Base-by-base conservation (phyloP, 2,113 vertebrate species). In the Aegotheles bennettii region DNA sequence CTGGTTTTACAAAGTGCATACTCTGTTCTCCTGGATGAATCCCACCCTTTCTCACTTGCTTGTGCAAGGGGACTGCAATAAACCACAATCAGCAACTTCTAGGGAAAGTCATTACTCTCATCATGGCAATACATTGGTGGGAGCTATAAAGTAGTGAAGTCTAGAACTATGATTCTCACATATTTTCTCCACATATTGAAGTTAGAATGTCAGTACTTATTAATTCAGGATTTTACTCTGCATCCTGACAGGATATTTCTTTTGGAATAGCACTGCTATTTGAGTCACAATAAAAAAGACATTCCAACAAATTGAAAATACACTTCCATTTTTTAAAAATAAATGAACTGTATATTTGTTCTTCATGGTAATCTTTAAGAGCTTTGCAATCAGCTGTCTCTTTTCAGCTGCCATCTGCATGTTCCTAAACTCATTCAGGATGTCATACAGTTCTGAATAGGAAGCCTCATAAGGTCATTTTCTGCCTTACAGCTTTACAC, bases 381-480 rank as follows among this genome's bases (percentile, higher is more conserved):
- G 64, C 48, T 93, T 92, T 92, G 87, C 74, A 93, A 84, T 97
- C 90, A 94, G 25, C 56, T 79, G 61, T 50, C 57, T 90, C 75
- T 92, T 88, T 85, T 56, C 57, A 81, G 67, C 77, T 95, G 82
- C 83, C 91, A 95, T 92, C 78, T 97, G 88, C 61, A 35, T 84
- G 88, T 84, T 85, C 70, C 85, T 93, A 61, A 93, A 60, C 68
- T 90, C 86, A 86, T 81, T 92, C 64, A 53, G 60, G 57, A 84
- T 95, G 81, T 86, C 75, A 74, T 26, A 51, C 18, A 36, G 20
- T 89, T 93, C 47, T 84, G 93, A 96, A 95, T 38, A 95, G 54
- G 64, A 91, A 87, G 20, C 38, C 53, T 89, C 76, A 36, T 93
- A 65, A 81, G 94, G 92, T 96, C 93, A 91, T 95, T 95, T 93